Evolutionary conservation across 2,888 invertebrate genomes (phyloP).

Genomic region (Hirtodrosophila duncani): DNA sequence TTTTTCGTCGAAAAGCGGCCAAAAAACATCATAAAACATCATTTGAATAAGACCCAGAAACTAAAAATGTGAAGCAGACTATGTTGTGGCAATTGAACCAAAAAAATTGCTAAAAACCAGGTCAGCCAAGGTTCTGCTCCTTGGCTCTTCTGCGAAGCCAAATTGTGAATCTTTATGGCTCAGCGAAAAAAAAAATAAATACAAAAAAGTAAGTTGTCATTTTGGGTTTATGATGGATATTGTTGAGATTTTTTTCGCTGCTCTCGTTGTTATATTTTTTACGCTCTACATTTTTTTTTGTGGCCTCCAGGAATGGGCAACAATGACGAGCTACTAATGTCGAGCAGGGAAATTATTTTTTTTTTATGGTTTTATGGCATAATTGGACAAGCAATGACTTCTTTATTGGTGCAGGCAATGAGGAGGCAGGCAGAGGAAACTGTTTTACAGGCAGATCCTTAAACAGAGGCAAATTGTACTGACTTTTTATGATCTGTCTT

Average conservation of each 20-base stretch:
- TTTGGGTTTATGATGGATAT: constrained; percentile 52
- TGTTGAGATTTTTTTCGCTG: constrained; percentile 42
- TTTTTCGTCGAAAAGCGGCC: constrained; percentile 60
- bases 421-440: neutral
- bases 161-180: constrained; percentile 48
- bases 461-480: no score
- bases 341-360: constrained; percentile 44
- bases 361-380: constrained; percentile 68
- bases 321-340: constrained; percentile 57
- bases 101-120: constrained; percentile 64
- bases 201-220: constrained; percentile 51
- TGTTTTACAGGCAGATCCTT: constrained; percentile 31
- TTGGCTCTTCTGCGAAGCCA: constrained; percentile 50
- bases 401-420: constrained; percentile 62
- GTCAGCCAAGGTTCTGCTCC: constrained; percentile 42
- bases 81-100: constrained; percentile 14
- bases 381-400: constrained; percentile 56
- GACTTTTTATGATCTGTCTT: constrained; percentile 25
- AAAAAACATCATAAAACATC: constrained; percentile 43
- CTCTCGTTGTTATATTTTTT: constrained; percentile 72
- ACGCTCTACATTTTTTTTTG: constrained; percentile 65
- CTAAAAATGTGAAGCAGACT: constrained; percentile 28
- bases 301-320: constrained; percentile 3
- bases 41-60: constrained; percentile 20
- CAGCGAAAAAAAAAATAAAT: constrained; percentile 22